Evolutionary conservation across 1,140 invertebrate species (phyloP).

Genomic region (Rhopalosiphum padi): DNA sequence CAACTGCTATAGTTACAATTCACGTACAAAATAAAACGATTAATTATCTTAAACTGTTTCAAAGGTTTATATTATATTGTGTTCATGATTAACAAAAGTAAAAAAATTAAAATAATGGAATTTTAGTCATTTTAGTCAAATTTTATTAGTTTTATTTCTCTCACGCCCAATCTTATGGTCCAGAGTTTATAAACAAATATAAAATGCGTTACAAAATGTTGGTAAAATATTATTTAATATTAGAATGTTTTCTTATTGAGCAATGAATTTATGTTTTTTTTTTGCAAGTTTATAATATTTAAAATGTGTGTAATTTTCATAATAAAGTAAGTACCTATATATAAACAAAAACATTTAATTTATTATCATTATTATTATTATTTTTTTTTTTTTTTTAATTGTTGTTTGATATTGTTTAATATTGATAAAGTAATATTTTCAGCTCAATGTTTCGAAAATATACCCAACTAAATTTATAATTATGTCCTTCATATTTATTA

Average conservation of each 20-base stretch:
- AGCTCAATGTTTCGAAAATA: constrained; percentile 11
- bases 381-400: background rate
- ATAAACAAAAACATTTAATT: background rate
- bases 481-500: background rate
- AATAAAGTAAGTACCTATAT: no score
- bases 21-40: background rate
- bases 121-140: background rate
- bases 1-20: background rate
- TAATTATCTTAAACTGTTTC: background rate
- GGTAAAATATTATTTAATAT: background rate
- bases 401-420: background rate
- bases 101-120: background rate
- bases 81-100: background rate
- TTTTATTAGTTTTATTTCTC: background rate
- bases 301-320: background rate
- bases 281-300: background rate
- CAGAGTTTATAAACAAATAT: background rate
- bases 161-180: background rate
- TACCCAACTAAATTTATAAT: background rate
- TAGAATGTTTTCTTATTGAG: background rate
- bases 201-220: background rate
- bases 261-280: background rate
- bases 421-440: background rate
- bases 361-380: no score
- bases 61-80: constrained; percentile 4